phyloP scores from a whole-genome alignment of 1,140 invertebrate species.

The Drosophila arizonae region DNA sequence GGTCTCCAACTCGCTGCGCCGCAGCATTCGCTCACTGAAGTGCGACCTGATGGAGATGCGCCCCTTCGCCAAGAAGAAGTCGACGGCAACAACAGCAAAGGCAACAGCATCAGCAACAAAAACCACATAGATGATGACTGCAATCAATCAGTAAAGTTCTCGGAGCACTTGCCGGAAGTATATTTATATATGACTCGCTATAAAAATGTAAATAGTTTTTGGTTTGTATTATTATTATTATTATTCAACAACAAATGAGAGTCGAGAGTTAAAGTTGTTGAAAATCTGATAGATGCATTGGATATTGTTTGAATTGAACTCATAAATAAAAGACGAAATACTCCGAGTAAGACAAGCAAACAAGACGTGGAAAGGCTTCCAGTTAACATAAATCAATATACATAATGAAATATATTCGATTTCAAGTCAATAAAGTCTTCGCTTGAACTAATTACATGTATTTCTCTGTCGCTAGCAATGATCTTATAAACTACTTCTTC shows the following conservation, averaged over 20 bases:
- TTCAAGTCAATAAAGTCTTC: too few relatives aligned
- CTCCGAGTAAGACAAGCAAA: background rate
- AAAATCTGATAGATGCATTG: background rate
- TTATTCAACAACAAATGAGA: background rate
- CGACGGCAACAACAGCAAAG: background rate
- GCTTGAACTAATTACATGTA: too few relatives aligned
- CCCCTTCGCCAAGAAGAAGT: conserved; percentile 58
- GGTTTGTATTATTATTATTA: background rate
- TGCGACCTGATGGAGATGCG: conserved; percentile 68
- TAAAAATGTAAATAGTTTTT: conserved; percentile 6
- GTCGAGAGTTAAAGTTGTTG: background rate
- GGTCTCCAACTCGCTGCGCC: conserved; percentile 63
- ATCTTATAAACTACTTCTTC: too few relatives aligned
- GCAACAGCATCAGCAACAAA: background rate
- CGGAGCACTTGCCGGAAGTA: background rate
- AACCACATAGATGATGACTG: background rate
- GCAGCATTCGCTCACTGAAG: conserved; percentile 71
- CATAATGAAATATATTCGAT: too few relatives aligned
- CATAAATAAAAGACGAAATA: background rate
- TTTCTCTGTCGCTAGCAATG: too few relatives aligned
- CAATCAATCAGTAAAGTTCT: background rate
- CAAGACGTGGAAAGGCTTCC: too few relatives aligned
- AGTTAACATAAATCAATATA: too few relatives aligned
- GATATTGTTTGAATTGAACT: background rate
- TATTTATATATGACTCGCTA: background rate